A percentile compares a stretch with the other conserved stretches of the same genome.
Evolutionary conservation across 2,797 vertebrate species (phyloP).

Genomic region (Cheirogaleus major): DNA sequence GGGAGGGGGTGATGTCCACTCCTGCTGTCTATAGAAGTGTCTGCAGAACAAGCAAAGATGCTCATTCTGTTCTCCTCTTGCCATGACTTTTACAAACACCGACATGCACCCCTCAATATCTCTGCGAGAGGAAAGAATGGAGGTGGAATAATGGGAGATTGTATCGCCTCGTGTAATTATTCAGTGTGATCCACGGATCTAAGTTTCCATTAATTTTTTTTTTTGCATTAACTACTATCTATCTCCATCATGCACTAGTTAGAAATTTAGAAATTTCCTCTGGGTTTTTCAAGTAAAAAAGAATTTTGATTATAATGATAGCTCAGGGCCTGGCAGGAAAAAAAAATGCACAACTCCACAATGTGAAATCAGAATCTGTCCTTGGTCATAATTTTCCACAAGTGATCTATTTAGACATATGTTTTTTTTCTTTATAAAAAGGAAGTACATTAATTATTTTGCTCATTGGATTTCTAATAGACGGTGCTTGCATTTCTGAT

Average conservation of each 20-base stretch:
- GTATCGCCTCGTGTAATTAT: constrained; percentile 70
- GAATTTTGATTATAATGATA: constrained; percentile 82
- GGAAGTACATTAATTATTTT: constrained; percentile 22
- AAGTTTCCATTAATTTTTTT: constrained; percentile 72
- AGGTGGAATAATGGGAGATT: constrained; percentile 28
- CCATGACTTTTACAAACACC: neutral
- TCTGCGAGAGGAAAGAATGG: neutral
- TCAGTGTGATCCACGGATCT: constrained; percentile 65
- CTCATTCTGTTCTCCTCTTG: neutral
- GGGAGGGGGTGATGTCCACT: accelerated
- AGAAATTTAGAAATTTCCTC: constrained; percentile 67
- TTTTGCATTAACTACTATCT: constrained; percentile 65
- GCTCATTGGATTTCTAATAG: neutral
- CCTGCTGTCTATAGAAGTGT: neutral
- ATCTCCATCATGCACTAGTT: constrained; percentile 61
- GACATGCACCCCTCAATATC: neutral
- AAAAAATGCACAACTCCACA: constrained; percentile 40
- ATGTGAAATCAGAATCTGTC: constrained; percentile 56
- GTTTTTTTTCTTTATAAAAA: neutral
- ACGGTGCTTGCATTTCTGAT: neutral
- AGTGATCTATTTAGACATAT: neutral
- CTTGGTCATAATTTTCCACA: constrained; percentile 44
- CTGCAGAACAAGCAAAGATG: neutral
- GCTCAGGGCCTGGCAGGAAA: constrained; percentile 55
- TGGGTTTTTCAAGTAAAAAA: constrained; percentile 75